Evolutionary conservation across 2,797 vertebrate species (phyloP).

Genomic region (Melanogrammus aeglefinus): DNA sequence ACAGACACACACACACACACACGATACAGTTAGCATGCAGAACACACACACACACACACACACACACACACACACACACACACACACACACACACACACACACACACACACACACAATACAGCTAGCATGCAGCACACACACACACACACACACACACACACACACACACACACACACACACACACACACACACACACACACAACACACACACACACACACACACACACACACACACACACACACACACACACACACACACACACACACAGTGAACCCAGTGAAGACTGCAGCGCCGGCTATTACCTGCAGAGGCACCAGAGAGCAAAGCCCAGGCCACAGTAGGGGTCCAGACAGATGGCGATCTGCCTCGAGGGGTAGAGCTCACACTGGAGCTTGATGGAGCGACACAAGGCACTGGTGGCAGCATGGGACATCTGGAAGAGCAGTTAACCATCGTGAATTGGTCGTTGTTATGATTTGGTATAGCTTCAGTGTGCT

Average conservation of each 20-base stretch:
- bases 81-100: too few species aligned
- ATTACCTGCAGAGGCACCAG: constrained; percentile 90
- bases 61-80: not conserved
- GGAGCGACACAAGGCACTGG: constrained; percentile 96
- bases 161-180: too few species aligned
- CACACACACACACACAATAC: not conserved
- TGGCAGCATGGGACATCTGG: constrained; percentile 94
- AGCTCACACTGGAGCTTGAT: constrained; percentile 97
- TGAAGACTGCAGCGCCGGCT: not conserved
- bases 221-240: too few species aligned
- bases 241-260: too few species aligned
- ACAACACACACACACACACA: not conserved
- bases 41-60: not conserved
- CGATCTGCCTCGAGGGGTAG: constrained; percentile 93
- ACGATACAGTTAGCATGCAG: not conserved
- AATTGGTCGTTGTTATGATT: not conserved
- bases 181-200: too few species aligned
- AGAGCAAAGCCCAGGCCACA: constrained; percentile 95
- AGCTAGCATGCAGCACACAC: not conserved
- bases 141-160: too few species aligned
- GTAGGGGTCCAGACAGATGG: constrained; percentile 95
- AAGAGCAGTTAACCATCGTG: not conserved
- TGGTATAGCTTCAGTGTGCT: too few species aligned
- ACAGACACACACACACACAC: not conserved
- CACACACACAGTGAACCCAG: too few species aligned